Evolutionary conservation across 1,140 invertebrate genomes (phyloP), one percentile per base, ranked within the genome.

Genomic region (Saccostrea glomerata): DNA sequence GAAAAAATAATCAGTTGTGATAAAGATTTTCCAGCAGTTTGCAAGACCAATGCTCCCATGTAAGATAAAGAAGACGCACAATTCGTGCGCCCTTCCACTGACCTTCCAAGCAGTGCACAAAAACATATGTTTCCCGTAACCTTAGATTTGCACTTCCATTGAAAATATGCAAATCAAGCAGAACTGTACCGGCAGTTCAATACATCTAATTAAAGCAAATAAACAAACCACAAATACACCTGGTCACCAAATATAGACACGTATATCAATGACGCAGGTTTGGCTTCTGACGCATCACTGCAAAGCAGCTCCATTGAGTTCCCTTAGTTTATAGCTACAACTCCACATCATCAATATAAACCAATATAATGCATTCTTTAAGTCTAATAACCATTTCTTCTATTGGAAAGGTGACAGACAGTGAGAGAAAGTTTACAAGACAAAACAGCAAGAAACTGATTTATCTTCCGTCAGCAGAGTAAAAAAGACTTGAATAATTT

Each of bases 81-180:
- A 77, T 77, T 25, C 17, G 23, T 30, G 70, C 70, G 70, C 70
- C 70, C 70, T 77, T 77, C 70, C 70, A 77, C 7, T 77, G 70
- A 77, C 70, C 70, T 77, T 30, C 70, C 25, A 15, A 77, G 25
- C 70, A 36, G 13, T 77, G 70, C 70, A 77, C 70, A 77, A 77
- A 77, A 77, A 77, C 70, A 77, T 77, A 77, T 77, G 70, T 77
- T 77, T 12, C 70, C 15, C 11, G 70, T 77, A 77, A 77, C 70
- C 60, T 30, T 36, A 77, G 25, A 77, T 36, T 63, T 77, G 70
- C 70, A 77, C 70, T 30, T 36, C 25, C 25, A 77, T 36, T 77
- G 70, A 77, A 77, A 77, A 77, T 77, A 77, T 77, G 70, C 70
- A 77, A 77, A 77, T 77, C 70, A 77, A 77, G 70, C 70, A 77